These are phyloP conservation scores for Ecliptopera silaceata DNA, from an alignment of 2,888 invertebrate species.

Conservation along the genomic window DNA sequence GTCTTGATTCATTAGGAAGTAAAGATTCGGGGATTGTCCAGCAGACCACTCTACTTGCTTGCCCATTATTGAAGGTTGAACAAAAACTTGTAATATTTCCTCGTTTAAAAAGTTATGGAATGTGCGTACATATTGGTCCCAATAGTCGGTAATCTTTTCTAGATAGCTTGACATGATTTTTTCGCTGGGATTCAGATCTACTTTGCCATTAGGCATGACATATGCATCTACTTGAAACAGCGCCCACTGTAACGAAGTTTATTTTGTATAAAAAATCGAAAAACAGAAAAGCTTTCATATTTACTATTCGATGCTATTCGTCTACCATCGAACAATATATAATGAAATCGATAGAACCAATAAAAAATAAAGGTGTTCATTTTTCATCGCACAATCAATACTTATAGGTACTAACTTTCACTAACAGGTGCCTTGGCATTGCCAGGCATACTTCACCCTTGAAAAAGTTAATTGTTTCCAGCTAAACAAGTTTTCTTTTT, in stretches of 20 bases:
- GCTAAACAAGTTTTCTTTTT: too few relatives aligned
- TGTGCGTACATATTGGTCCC: constrained; percentile 86
- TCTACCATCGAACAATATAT: too few relatives aligned
- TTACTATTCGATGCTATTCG: too few relatives aligned
- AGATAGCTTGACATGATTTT: constrained; percentile 83
- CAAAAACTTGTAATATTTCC: constrained; percentile 87
- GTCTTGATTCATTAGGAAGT: constrained; percentile 88
- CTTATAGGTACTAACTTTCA: too few relatives aligned
- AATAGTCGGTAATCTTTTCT: constrained; percentile 84
- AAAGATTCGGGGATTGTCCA: constrained; percentile 88
- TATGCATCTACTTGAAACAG: constrained; percentile 84
- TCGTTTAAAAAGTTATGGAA: constrained; percentile 89
- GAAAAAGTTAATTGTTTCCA: too few relatives aligned
- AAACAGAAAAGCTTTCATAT: too few relatives aligned
- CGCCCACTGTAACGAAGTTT: constrained; percentile 77
- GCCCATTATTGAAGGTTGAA: constrained; percentile 92
- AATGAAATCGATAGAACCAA: too few relatives aligned
- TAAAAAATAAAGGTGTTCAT: too few relatives aligned
- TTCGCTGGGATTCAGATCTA: constrained; percentile 84
- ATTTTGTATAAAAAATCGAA: background rate
- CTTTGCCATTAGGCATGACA: constrained; percentile 64
- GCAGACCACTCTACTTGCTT: constrained; percentile 90
- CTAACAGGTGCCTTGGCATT: too few relatives aligned
- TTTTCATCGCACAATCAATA: too few relatives aligned
- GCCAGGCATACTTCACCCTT: too few relatives aligned